Evolutionary conservation across 2,797 vertebrate genomes (phyloP), one percentile per base, ranked within the genome.

Genomic region (Ambastaia sidthimunki): DNA sequence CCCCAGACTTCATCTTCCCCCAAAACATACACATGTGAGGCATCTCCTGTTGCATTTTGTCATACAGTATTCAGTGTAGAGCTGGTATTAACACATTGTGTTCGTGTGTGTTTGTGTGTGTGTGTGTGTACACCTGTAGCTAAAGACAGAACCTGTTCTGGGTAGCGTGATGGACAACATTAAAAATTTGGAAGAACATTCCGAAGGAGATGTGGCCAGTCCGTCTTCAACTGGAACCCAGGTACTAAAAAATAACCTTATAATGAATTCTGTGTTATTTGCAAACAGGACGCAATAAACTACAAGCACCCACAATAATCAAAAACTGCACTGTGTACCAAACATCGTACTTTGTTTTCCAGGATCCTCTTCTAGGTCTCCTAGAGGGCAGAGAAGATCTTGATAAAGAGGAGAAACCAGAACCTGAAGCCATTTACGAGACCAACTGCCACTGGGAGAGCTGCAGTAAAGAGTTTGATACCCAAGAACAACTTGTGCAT

Each of bases 361-460:
- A 99, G 97, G 97, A 99, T 79, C 96, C 96, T 69, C 91, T 98
- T 62, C 82, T 98, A 86, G 96, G 97, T 70, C 87, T 98, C 54
- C 90, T 98, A 63, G 97, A 98, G 52, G 94, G 96, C 12, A 90
- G 96, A 80, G 97, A 98, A 34, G 97, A 99, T 76, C 89, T 96
- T 80, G 97, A 99, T 88, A 97, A 97, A 88, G 98, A 99, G 66
- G 97, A 99, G 63, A 99, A 98, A 83, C 94, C 93, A 0, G 98
- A 99, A 87, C 93, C 95, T 0, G 97, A 99, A 76, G 91, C 93
- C 0, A 86, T 99, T 65, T 99, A 99, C 13, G 98, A 99, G 89
- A 99, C 98, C 13, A 98, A 98, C 87, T 99, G 97, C 87, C 96
- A 92, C 91, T 99, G 98, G 98, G 97, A 98, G 3, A 96, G 94